Percentiles rank a stretch among this genome's conserved stretches.
Evolutionary conservation across 1,140 invertebrate genomes (phyloP).

Genomic region (Heliconius congener): DNA sequence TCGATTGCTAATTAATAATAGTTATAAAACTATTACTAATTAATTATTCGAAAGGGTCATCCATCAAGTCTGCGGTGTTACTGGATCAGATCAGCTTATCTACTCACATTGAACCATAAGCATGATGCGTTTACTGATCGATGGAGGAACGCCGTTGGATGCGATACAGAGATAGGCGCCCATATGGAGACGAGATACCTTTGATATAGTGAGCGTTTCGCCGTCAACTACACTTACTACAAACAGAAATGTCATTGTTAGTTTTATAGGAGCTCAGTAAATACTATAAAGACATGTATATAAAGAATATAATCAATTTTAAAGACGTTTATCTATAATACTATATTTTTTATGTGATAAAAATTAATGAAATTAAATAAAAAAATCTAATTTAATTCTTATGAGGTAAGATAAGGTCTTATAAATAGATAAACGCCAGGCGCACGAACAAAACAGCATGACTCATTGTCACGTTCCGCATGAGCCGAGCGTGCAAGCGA

Average conservation of each 20-base stretch:
- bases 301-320: no score
- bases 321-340: neutral
- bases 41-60: neutral
- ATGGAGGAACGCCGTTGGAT: conserved; percentile 62
- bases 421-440: no score
- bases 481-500: no score
- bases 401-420: no score
- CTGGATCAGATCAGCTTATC: conserved; percentile 17
- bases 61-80: neutral
- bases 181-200: conserved; percentile 62
- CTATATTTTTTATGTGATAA: neutral
- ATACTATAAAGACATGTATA: no score
- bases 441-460: no score
- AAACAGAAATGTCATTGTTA: conserved; percentile 12
- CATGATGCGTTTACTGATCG: conserved; percentile 65
- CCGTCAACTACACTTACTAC: conserved; percentile 61
- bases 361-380: no score
- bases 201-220: conserved; percentile 61
- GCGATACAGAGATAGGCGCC: conserved; percentile 63
- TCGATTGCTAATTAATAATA: neutral
- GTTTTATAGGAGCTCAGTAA: neutral
- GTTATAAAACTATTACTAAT: neutral
- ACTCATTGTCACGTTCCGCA: no score
- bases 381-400: no score
- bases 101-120: conserved; percentile 68